Base-by-base conservation (phyloP, 2,797 vertebrate species). In the Diplodus puntazzo region DNA sequence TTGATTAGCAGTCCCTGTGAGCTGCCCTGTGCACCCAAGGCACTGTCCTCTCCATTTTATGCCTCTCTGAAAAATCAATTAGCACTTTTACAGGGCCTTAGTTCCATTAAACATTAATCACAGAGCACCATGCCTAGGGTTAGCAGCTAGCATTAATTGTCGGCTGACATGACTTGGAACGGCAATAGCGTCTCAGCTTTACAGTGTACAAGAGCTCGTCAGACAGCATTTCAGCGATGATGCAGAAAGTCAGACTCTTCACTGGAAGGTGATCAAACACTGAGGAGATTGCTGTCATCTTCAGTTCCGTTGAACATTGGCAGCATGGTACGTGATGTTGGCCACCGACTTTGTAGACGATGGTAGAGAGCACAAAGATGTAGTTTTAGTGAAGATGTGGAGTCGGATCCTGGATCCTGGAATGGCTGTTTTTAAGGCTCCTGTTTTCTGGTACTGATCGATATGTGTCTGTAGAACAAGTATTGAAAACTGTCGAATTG, bases 1-100 rank as follows among this genome's bases (percentile, higher is more conserved):
- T 73, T 85, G 83, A 90, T 91, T 84, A 87, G 87, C 71, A 73
- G 76, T 79, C 77, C 77, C 21, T 52, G 69, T 57, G 53, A 80
- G 74, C 48, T 43, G 21, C 61, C 77, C 81, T 0, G 23, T 49
- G 27, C 74, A 75, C 85, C 79, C 73, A 54, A 87, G 82, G 75
- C 80, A 21, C 77, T 5, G 72, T 88, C 74, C 77, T 80, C 52
- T 78, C 70, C 45, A 20, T 64, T 90, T 89, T 70, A 80, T 84
- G 34, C 63, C 65, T 69, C 65, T 66, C 63, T 79, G 75, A 77
- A 54, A 84, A 86, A 88, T 90, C 86, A 89, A 87, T 92, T 86
- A 82, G 82, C 75, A 62, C 77, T 80, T 89, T 89, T 78, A 84
- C 57, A 83, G 23, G 23, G 46, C 75, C 75, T 73, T 17, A 54